Evolutionary conservation across 2,113 vertebrate species (phyloP).

Genomic region (Laticauda colubrina): DNA sequence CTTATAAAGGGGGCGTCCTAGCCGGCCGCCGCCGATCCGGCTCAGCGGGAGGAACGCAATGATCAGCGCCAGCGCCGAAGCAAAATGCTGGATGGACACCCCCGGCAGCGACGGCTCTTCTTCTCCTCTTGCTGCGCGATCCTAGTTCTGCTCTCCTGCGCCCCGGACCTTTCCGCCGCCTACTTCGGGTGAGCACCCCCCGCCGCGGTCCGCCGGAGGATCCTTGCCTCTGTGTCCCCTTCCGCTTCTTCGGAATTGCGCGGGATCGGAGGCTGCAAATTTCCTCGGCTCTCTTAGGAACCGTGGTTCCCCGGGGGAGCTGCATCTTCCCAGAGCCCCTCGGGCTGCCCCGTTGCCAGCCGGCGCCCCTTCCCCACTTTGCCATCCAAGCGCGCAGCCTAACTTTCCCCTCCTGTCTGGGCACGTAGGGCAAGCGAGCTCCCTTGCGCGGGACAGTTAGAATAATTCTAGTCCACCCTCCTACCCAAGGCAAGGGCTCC

Average conservation of each 20-base stretch:
- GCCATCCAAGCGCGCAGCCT: constrained; percentile 17
- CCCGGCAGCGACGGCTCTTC: constrained; percentile 84
- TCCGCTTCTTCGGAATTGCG: neutral
- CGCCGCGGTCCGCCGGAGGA: neutral
- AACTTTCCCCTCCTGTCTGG: constrained; percentile 39
- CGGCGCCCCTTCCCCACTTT: neutral
- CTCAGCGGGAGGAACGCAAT: constrained; percentile 83
- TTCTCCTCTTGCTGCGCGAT: constrained; percentile 73
- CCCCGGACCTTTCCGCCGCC: constrained; percentile 77
- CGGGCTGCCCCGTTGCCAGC: neutral
- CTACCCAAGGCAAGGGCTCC: neutral
- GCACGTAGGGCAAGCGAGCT: constrained; percentile 24
- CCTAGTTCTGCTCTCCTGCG: constrained; percentile 70
- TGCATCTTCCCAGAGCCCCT: neutral
- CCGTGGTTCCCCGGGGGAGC: neutral
- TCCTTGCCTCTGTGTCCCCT: neutral
- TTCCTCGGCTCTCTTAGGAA: neutral
- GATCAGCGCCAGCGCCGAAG: constrained; percentile 87
- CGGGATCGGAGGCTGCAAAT: neutral
- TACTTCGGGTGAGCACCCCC: constrained; percentile 82
- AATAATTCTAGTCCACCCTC: neutral
- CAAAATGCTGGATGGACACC: constrained; percentile 95
- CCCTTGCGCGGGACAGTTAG: neutral
- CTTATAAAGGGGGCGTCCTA: neutral
- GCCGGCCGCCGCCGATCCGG: constrained; percentile 63